A percentile compares a stretch with the other conserved stretches of the same genome.
phyloP scores from a whole-genome alignment of 2,888 invertebrate species.

The Notocelia uddmanniana region DNA sequence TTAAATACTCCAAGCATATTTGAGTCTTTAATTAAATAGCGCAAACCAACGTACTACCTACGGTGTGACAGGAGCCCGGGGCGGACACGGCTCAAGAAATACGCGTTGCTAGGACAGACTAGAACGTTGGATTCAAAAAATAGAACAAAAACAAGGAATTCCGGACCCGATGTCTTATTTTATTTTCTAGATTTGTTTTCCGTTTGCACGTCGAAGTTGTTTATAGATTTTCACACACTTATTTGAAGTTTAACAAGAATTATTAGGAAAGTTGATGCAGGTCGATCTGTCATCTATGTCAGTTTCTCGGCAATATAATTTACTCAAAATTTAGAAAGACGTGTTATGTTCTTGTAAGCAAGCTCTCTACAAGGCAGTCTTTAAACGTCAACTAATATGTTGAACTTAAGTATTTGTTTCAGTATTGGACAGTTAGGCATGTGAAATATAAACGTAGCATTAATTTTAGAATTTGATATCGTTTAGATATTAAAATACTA shows the following conservation, averaged over 20 bases:
- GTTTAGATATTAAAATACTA: too few species aligned
- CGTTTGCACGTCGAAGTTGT: slow-evolving; percentile 4
- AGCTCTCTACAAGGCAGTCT: too few species aligned
- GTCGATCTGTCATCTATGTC: background rate
- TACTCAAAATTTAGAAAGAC: background rate
- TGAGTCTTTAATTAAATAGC: background rate
- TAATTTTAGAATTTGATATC: too few species aligned
- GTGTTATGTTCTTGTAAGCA: too few species aligned
- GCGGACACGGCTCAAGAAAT: slow-evolving; percentile 60
- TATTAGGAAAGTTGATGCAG: background rate
- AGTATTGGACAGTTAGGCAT: too few species aligned
- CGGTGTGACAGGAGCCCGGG: slow-evolving; percentile 43
- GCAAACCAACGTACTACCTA: background rate
- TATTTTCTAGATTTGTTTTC: slow-evolving; percentile 33
- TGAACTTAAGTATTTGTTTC: too few species aligned
- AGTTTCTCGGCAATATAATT: background rate
- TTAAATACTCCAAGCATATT: background rate
- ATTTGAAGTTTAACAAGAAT: background rate
- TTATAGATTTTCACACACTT: background rate
- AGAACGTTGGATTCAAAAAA: slow-evolving; percentile 58
- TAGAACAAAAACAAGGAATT: slow-evolving; percentile 54
- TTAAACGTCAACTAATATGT: too few species aligned
- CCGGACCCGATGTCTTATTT: slow-evolving; percentile 26
- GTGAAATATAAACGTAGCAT: too few species aligned
- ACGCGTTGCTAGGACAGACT: slow-evolving; percentile 58